Conservation (phyloP, 2,888 invertebrate species). For the Leptura quadrifasciata region DNA sequence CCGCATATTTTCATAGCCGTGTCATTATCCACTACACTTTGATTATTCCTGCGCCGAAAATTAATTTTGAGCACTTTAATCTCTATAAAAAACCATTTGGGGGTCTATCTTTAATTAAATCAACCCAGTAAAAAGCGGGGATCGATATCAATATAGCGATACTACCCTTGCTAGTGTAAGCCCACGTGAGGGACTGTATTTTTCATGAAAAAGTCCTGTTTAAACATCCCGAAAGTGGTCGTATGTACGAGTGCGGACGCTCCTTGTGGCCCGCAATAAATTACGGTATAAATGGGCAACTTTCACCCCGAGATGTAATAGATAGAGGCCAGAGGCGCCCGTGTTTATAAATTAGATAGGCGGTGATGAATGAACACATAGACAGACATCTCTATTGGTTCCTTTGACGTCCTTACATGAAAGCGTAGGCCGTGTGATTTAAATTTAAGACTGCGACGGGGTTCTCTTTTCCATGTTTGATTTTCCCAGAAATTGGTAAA, state of each 20-base stretch:
- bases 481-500: too few relatives aligned
- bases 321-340: conserved; percentile 9
- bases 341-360: conserved; percentile 2
- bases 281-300: conserved; percentile 29
- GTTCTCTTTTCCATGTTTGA: too few relatives aligned
- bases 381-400: neutral
- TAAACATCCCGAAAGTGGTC: conserved; percentile 18
- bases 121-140: conserved; percentile 5
- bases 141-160: conserved; percentile 20
- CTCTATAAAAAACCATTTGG: neutral
- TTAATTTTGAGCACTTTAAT: conserved; percentile 12
- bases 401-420: neutral
- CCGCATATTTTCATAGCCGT: neutral
- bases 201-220: conserved; percentile 30
- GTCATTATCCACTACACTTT: neutral
- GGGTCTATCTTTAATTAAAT: conserved; percentile 14
- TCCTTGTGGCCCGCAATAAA: conserved; percentile 33
- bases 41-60: conserved; percentile 9
- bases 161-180: conserved; percentile 2
- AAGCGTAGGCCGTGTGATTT: neutral
- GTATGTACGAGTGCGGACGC: conserved; percentile 21
- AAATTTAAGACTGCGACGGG: too few relatives aligned
- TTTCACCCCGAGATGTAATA: conserved; percentile 25
- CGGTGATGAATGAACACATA: conserved; percentile 1
- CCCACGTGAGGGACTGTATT: conserved; percentile 18